Evolutionary conservation across 2,113 vertebrate species (phyloP).

Genomic region (Puma concolor): DNA sequence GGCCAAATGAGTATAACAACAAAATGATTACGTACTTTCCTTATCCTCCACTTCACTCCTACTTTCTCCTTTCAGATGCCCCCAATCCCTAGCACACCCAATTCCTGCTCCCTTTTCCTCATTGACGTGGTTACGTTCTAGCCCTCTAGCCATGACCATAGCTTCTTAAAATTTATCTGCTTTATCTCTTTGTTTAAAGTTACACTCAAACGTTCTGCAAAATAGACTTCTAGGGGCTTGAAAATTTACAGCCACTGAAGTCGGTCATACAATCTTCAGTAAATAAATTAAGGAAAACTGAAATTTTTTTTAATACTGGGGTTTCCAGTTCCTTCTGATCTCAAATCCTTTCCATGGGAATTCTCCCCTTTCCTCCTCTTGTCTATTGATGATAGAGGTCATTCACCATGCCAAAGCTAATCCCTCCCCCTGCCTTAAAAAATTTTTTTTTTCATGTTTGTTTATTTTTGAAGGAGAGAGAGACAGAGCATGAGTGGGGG

Average conservation of each 20-base stretch:
- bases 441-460: no score
- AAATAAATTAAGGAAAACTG: not conserved
- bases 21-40: not conserved
- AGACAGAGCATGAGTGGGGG: no score
- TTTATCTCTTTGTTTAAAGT: not conserved
- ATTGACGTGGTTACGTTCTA: not conserved
- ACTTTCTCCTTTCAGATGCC: not conserved
- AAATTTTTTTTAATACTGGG: not conserved
- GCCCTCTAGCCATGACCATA: not conserved
- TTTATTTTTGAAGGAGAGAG: no score
- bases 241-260: not conserved
- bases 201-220: not conserved
- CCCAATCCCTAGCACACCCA: not conserved
- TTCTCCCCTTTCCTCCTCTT: not conserved
- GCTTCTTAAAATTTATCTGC: not conserved
- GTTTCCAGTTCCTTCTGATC: not conserved
- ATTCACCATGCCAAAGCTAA: not conserved
- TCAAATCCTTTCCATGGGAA: not conserved
- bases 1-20: not conserved
- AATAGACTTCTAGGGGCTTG: not conserved
- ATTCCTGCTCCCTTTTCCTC: not conserved
- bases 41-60: not conserved
- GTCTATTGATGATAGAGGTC: not conserved
- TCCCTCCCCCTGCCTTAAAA: not conserved
- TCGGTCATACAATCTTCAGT: not conserved